Conservation (phyloP, 1,140 invertebrate genomes). For the Lucilia cuprina region DNA sequence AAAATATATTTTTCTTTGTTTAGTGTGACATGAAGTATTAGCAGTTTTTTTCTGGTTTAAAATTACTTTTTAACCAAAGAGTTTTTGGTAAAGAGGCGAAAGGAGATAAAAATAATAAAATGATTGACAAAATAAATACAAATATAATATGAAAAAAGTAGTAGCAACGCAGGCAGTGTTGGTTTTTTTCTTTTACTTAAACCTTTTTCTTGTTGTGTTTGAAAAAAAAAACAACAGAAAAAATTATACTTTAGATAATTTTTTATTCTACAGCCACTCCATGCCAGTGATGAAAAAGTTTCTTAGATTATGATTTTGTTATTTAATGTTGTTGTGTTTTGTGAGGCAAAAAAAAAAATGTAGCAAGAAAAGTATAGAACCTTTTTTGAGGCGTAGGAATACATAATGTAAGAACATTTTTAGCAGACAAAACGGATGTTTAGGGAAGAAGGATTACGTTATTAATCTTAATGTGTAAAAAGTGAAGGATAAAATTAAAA, state of each 20-base stretch:
- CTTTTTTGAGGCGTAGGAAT: background rate
- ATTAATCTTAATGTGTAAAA: background rate
- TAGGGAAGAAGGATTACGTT: background rate
- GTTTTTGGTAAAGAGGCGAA: background rate
- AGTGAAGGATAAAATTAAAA: too few relatives aligned
- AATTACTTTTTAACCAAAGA: background rate
- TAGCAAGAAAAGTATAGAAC: background rate
- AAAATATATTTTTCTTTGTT: background rate
- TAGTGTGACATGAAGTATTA: too few relatives aligned
- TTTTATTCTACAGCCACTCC: too few relatives aligned
- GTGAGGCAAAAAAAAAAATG: background rate
- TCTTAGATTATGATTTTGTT: background rate
- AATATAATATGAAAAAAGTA: too few relatives aligned
- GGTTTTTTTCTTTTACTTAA: too few relatives aligned
- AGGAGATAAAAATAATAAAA: background rate
- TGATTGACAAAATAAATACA: background rate
- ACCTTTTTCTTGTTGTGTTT: too few relatives aligned
- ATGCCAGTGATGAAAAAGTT: background rate
- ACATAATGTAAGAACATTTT: background rate
- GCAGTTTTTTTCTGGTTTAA: background rate
- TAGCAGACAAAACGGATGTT: background rate
- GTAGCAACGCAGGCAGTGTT: too few relatives aligned
- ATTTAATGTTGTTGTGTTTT: background rate
- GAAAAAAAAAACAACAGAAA: too few relatives aligned
- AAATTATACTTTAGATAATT: too few relatives aligned